Conservation (phyloP, 2,113 vertebrate genomes). For the Pongo abelii region DNA sequence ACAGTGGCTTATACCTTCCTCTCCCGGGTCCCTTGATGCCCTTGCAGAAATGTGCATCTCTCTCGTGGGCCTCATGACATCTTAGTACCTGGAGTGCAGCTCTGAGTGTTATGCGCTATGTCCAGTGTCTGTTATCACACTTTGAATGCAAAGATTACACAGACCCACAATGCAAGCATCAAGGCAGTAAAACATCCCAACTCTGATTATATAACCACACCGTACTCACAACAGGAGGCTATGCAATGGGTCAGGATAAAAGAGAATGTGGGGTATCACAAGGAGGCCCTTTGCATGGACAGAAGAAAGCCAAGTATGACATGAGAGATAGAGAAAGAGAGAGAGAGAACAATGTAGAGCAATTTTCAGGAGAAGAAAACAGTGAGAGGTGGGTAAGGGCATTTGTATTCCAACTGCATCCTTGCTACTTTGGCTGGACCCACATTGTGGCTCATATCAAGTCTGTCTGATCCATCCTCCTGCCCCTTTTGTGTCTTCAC, state of each 20-base stretch:
- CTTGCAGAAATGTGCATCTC: neutral
- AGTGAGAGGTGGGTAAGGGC: neutral
- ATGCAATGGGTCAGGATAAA: neutral
- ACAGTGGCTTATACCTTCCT: neutral
- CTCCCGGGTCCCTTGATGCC: neutral
- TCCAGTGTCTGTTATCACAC: neutral
- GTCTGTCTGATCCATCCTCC: no score
- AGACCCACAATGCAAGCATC: neutral
- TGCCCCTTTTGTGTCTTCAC: neutral
- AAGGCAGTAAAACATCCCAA: neutral
- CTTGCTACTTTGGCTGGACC: neutral
- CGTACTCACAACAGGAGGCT: neutral
- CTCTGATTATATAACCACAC: neutral
- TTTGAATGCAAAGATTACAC: neutral
- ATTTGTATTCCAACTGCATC: fast-evolving
- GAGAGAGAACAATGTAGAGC: neutral
- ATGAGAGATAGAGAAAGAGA: fast-evolving
- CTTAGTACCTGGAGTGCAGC: fast-evolving
- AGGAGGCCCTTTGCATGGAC: neutral
- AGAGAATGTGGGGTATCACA: neutral
- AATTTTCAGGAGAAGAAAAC: neutral
- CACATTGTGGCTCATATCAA: neutral
- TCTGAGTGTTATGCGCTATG: neutral
- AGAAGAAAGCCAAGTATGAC: neutral
- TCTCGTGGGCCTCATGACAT: neutral